Base-by-base conservation (phyloP, 2,113 vertebrate species). In the Bubo bubo region DNA sequence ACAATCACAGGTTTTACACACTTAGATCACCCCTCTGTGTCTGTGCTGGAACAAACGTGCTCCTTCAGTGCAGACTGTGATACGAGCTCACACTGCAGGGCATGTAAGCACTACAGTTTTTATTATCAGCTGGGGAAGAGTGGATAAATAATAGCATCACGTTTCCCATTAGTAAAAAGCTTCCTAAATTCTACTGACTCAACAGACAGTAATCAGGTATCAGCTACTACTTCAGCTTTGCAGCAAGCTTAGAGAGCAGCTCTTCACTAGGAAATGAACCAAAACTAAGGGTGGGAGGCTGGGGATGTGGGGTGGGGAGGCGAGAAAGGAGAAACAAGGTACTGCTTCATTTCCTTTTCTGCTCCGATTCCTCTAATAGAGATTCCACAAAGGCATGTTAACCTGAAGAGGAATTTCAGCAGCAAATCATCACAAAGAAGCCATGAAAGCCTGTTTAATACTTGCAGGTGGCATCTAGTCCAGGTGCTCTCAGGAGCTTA, bases 401-500 rank as follows among this genome's bases (percentile, higher is more conserved):
- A 94, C 27, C 39, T 50, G 45, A 84, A 56, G 64, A 87, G 28
- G 56, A 92, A 94, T 90, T 95, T 93, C 80, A 85, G 95, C 73
- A 91, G 41, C 72, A 93, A 89, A 87, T 87, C 43, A 45, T 75
- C 35, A 79, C 64, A 89, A 84, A 88, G 52, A 81, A 91, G 58
- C 47, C 20, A 17, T 1, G 19, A 85, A 84, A 85, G 26, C 55
- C 50, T 75, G 14, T 71, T 87, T 79, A 95, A 79, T 72, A 43
- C 30, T 45, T 45, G 35, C 73, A 94, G 91, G 64, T 89, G 76
- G 60, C 62, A 67, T 52, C 24, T 59, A 75, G 73, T 62, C 37
- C 86, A 87, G 77, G 74, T 85, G 88, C 37, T 76, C 37, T 73
- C 49, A 73, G 35, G 60, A 89, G 60, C 49, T 91, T 47, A 74